Evolutionary conservation across 1,140 invertebrate species (phyloP), one percentile per base, ranked within the genome.

Genomic region (Leucophenga varia): DNA sequence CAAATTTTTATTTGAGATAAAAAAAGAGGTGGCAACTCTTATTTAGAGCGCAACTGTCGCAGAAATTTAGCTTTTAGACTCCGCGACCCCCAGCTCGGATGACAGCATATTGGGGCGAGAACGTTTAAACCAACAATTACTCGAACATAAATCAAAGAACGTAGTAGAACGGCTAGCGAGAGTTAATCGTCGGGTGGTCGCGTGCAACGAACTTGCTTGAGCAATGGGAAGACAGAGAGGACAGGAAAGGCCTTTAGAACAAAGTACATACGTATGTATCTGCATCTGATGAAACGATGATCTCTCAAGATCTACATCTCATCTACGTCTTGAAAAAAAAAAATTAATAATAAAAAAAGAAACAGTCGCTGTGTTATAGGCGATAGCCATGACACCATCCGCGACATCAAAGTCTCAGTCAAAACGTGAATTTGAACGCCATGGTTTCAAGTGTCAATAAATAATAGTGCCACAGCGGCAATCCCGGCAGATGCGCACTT

Each of bases 81-180:
- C n/a, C n/a, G n/a, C n/a, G n/a, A n/a, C n/a, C n/a, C n/a, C n/a
- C n/a, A n/a, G n/a, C n/a, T n/a, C n/a, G n/a, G n/a, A n/a, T n/a
- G n/a, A n/a, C n/a, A n/a, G n/a, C n/a, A n/a, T n/a, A n/a, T n/a
- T n/a, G n/a, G n/a, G n/a, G 63, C 57, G 55, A 54, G 71, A 71
- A 54, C 59, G 67, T 71, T 71, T 71, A 73, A 73, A 73, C 70
- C 65, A 73, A 73, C 70, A 73, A 73, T 73, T 73, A 73, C 69
- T 63, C 53, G 65, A 47, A 43, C 70, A 73, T 73, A 73, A 73
- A 73, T 73, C 70, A 73, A 72, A 72, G 57, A 52, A 61, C 59
- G 61, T 67, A 70, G 52, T 71, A 54, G 68, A 59, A 63, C 52
- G 56, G 54, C 47, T 54, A 49, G 22, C 49, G 43, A 46, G 54